Conservation (phyloP, 2,113 vertebrate genomes). For the Anser cygnoides region DNA sequence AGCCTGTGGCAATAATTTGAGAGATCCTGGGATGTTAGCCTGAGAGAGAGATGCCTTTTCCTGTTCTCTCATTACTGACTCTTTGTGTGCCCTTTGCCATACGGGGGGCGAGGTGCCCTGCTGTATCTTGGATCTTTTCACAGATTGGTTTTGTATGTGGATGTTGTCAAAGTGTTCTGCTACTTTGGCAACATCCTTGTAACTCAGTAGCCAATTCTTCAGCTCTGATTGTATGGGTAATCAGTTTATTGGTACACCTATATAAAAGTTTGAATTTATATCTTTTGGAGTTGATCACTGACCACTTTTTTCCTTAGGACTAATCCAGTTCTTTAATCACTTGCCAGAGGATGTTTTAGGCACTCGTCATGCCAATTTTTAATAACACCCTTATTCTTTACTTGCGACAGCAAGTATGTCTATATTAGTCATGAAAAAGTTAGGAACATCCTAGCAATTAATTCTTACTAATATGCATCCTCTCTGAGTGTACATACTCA, state of each 20-base stretch:
- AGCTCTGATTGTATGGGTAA: not conserved
- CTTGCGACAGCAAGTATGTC: constrained; percentile 56
- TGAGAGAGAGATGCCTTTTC: not conserved
- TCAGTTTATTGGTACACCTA: not conserved
- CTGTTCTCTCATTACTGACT: not conserved
- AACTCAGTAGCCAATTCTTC: not conserved
- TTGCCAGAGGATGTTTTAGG: constrained; percentile 60
- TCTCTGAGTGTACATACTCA: not conserved
- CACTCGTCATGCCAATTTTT: constrained; percentile 38
- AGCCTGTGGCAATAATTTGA: not conserved
- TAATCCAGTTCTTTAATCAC: constrained; percentile 52
- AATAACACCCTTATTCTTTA: constrained; percentile 40
- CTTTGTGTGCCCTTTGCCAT: not conserved
- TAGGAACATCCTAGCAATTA: constrained; percentile 45
- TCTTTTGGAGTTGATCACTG: not conserved
- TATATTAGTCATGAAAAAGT: constrained; percentile 55
- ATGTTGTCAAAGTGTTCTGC: not conserved
- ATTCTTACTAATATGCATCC: not conserved
- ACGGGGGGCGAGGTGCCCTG: not conserved
- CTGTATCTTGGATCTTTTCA: not conserved
- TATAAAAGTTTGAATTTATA: constrained; percentile 19
- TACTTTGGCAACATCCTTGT: not conserved
- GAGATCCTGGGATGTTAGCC: not conserved
- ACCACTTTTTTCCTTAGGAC: not conserved
- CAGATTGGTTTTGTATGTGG: not conserved